Evolutionary conservation across 2,113 vertebrate species (phyloP), one percentile per base, ranked within the genome.

Genomic region (Poecile atricapillus): DNA sequence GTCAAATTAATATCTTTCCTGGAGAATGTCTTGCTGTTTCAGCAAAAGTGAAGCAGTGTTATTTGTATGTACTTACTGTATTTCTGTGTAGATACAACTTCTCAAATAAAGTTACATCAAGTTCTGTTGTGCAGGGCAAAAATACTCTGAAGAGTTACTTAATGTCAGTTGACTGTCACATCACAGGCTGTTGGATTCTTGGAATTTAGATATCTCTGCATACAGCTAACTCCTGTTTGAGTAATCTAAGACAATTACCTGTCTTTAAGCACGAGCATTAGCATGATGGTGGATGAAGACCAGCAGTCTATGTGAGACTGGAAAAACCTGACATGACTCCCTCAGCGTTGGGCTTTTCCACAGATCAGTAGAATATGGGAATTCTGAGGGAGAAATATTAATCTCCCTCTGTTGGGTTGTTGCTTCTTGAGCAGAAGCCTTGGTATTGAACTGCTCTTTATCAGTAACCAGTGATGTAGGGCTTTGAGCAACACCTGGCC

Each of bases 71-170:
- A 60, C 53, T 33, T 78, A 47, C 59, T 71, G 65, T 90, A 85
- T 94, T 85, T 93, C 56, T 93, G 30, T 92, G 77, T 85, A 83
- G 95, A 94, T 84, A 80, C 60, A 87, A 28, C 31, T 79, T 56
- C 11, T 82, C 37, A 76, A 94, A 96, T 96, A 96, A 95, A 97
- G 20, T 35, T n/a, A 77, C 35, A 17, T n/a, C 37, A 77, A 74
- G 83, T 95, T 97, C 94, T 96, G 91, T 94, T 96, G 95, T 93
- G 83, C 64, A 93, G 95, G 87, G 94, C 91, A 93, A 44, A 81
- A 89, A 63, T 15, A 46, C 10, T 90, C 30, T 47, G 8, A 24
- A 33, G 87, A 67, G 31, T 94, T 59, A 58, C 7, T 95, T 91
- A 30, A 8, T 44, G 7, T 70, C 21, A n/a, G 15, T 63, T 86